A percentile compares a stretch with the other conserved stretches of the same genome.
phyloP scores from a whole-genome alignment of 2,797 vertebrate genomes.

The Vultur gryphus region DNA sequence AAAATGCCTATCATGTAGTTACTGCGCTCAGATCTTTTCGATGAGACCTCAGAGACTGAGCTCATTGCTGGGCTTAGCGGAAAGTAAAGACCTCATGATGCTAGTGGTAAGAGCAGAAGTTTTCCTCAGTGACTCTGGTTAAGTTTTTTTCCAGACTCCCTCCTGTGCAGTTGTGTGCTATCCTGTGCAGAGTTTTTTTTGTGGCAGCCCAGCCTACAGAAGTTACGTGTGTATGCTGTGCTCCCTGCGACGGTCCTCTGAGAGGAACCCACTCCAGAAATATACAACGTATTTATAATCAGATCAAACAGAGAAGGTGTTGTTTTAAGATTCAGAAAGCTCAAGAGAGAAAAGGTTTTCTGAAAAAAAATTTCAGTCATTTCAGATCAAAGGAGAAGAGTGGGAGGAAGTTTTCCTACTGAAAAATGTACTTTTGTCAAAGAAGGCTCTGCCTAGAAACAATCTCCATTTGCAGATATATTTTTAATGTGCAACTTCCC shows the following conservation, averaged over 20 bases:
- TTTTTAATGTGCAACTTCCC: not conserved
- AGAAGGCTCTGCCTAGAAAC: not conserved
- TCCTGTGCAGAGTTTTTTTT: not conserved
- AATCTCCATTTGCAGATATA: not conserved
- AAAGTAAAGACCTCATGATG: constrained; percentile 5
- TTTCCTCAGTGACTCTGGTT: not conserved
- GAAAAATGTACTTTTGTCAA: not conserved
- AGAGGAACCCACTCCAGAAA: not conserved
- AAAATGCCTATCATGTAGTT: not conserved
- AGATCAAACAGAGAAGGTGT: not conserved
- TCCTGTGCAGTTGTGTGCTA: not conserved
- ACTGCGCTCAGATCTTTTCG: not conserved
- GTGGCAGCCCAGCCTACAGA: not conserved
- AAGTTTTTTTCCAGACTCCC: constrained; percentile 23
- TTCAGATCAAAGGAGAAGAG: not conserved
- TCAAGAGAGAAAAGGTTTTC: not conserved
- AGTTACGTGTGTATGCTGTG: not conserved
- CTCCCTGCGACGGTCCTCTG: not conserved
- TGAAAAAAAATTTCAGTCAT: not conserved
- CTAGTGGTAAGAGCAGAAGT: not conserved
- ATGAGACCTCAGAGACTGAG: constrained; percentile 18
- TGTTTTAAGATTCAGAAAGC: not conserved
- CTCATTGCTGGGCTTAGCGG: not conserved
- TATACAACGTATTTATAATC: not conserved
- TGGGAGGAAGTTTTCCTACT: not conserved